phyloP scores from a whole-genome alignment of 1,140 invertebrate genomes.

The Zaprionus kolodkinae region DNA sequence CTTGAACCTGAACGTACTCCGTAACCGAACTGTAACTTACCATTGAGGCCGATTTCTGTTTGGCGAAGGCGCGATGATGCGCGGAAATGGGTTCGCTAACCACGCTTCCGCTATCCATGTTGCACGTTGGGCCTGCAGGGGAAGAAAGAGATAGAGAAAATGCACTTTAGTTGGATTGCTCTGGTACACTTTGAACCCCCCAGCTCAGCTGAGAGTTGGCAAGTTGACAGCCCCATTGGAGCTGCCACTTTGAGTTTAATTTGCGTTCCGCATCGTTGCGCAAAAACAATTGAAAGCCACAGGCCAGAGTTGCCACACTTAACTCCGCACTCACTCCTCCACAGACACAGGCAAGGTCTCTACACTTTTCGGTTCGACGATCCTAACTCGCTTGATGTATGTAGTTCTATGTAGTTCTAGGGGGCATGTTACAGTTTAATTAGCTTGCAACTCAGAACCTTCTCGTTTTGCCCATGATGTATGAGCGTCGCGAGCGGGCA shows the following conservation, averaged over 20 bases:
- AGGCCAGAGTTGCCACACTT: not conserved
- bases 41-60: slow-evolving; percentile 84
- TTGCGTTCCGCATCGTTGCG: slow-evolving; percentile 65
- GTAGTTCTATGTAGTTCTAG: no score
- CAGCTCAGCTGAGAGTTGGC: not conserved
- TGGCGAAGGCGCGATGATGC: slow-evolving; percentile 83
- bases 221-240: slow-evolving; percentile 15
- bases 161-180: not conserved
- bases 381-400: slow-evolving; percentile 32
- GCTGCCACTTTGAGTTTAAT: slow-evolving; percentile 64
- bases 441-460: slow-evolving; percentile 39
- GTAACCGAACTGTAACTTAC: slow-evolving; percentile 52
- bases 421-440: slow-evolving; percentile 72
- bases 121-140: slow-evolving; percentile 38
- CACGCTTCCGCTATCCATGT: slow-evolving; percentile 81
- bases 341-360: not conserved
- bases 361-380: slow-evolving; percentile 57
- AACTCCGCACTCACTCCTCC: not conserved
- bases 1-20: slow-evolving; percentile 20
- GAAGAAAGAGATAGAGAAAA: slow-evolving; percentile 5
- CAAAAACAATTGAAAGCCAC: slow-evolving; percentile 67
- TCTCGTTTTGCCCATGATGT: slow-evolving; percentile 18
- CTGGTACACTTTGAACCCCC: slow-evolving; percentile 39
- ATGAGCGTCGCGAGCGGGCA: not conserved
- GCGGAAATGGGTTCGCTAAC: slow-evolving; percentile 83